Evolutionary conservation across 2,113 vertebrate genomes (phyloP).

Genomic region (pig (Sus scrofa)): T2T-Sscrofa CM000813.6:100339001-100339500

Average conservation of each 20-base stretch:
- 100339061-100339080: background rate
- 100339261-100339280: background rate
- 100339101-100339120: background rate
- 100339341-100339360: background rate
- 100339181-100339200: background rate
- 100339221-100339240: background rate
- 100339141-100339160: background rate
- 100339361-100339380: background rate
- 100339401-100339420: background rate
- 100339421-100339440: background rate
- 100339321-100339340: background rate
- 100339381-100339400: background rate
- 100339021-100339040: slow-evolving; percentile 6
- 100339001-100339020: background rate
- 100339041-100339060: background rate
- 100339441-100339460: background rate
- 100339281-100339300: background rate
- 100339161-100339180: background rate
- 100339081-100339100: background rate
- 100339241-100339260: background rate
- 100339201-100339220: background rate
- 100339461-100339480: background rate
- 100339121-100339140: background rate
- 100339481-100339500: background rate
- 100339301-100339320: background rate